Evolutionary conservation across 2,888 invertebrate genomes (phyloP).

Genomic region (Sinotaia quadrata): DNA sequence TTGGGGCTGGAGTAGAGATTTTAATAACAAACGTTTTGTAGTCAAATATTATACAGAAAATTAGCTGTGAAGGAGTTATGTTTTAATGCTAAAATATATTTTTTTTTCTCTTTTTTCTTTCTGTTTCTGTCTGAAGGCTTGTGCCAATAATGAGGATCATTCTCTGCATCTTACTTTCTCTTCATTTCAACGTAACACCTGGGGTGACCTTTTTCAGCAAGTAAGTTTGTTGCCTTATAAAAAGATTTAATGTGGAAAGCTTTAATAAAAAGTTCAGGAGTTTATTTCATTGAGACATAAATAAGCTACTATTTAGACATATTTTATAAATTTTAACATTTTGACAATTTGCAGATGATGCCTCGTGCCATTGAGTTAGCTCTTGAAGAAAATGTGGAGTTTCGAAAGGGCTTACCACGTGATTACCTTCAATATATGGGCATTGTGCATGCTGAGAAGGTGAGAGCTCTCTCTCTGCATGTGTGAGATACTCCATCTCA

Average conservation of each 20-base stretch:
- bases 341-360: constrained; percentile 74
- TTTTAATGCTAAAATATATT: neutral
- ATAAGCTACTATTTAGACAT: no score
- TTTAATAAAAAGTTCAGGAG: neutral
- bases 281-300: neutral
- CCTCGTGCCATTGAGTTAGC: constrained; percentile 84
- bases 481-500: no score
- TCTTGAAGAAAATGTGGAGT: constrained; percentile 80
- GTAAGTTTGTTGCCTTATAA: constrained; percentile 66
- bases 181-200: constrained; percentile 90
- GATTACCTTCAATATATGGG: constrained; percentile 85
- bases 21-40: no score
- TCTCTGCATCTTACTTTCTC: constrained; percentile 96
- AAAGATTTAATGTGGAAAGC: neutral
- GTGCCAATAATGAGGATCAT: constrained; percentile 84
- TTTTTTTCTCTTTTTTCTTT: neutral
- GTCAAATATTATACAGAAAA: no score
- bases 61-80: no score
- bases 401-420: constrained; percentile 85
- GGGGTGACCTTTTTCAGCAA: constrained; percentile 89
- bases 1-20: no score
- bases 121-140: constrained; percentile 75
- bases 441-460: constrained; percentile 77
- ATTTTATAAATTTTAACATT: neutral
- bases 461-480: constrained; percentile 29